These are phyloP conservation scores for Marisa cornuarietis DNA, from an alignment of 1,140 invertebrate species.

Conservation along the genomic window DNA sequence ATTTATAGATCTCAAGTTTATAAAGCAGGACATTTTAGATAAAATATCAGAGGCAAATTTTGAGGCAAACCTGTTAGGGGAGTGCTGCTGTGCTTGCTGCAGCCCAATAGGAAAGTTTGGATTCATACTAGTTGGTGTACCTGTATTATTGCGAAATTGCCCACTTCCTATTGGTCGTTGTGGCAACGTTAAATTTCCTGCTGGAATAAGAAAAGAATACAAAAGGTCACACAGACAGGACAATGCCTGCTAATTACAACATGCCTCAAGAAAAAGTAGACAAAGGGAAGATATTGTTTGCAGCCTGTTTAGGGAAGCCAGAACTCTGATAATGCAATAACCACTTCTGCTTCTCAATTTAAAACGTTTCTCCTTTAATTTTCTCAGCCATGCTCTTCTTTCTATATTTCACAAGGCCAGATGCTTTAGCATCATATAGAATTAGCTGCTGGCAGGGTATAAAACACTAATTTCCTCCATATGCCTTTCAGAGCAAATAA, in stretches of 20 bases:
- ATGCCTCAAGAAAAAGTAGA: background rate
- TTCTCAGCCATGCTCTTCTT: no score
- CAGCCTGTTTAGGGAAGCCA: background rate
- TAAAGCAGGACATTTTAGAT: background rate
- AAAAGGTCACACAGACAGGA: background rate
- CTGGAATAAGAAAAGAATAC: slow-evolving; percentile 15
- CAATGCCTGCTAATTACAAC: background rate
- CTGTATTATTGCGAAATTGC: slow-evolving; percentile 52
- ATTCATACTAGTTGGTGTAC: slow-evolving; percentile 65
- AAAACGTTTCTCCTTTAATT: no score
- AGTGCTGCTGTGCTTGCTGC: slow-evolving; percentile 60
- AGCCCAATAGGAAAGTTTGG: slow-evolving; percentile 53
- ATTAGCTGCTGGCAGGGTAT: background rate
- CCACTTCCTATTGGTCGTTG: slow-evolving; percentile 44
- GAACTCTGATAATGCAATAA: background rate
- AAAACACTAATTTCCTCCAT: background rate
- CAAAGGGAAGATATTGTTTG: background rate
- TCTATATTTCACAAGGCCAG: no score
- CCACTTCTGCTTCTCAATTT: no score
- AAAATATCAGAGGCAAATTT: background rate
- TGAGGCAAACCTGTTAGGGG: slow-evolving; percentile 59
- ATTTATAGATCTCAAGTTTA: background rate
- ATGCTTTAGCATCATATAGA: no score
- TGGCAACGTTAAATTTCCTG: slow-evolving; percentile 36
- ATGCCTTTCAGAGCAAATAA: no score